phyloP scores from a whole-genome alignment of 2,888 invertebrate species.

The Rosalia funebris region DNA sequence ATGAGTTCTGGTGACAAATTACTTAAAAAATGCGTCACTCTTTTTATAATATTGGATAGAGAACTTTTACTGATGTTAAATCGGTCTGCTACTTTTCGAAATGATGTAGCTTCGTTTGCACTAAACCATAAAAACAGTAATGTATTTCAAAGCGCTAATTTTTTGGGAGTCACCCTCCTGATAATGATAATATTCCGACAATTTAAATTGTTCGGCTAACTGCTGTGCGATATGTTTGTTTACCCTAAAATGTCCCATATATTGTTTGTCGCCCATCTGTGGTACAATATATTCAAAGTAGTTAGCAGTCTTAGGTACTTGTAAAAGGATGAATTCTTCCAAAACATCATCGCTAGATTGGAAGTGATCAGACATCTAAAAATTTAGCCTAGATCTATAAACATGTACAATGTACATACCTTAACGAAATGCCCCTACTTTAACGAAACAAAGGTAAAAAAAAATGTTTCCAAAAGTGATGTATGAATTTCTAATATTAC shows the following conservation, averaged over 20 bases:
- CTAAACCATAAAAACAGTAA: slow-evolving; percentile 3
- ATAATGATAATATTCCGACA: not conserved
- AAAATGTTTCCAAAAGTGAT: too few species aligned
- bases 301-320: too few species aligned
- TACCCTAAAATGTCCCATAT: not conserved
- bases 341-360: not conserved
- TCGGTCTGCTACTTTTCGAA: not conserved
- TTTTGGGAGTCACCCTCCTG: not conserved
- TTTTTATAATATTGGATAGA: not conserved
- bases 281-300: not conserved
- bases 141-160: not conserved
- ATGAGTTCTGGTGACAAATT: slow-evolving; percentile 2
- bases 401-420: too few species aligned
- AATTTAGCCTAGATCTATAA: too few species aligned
- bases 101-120: not conserved
- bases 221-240: not conserved
- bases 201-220: not conserved
- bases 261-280: not conserved
- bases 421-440: too few species aligned
- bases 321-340: not conserved
- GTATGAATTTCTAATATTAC: too few species aligned
- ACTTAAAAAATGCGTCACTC: not conserved
- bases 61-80: not conserved
- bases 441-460: too few species aligned
- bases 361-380: not conserved